Percentiles rank a stretch among this genome's conserved stretches.
These are phyloP conservation scores for Drosophila repleta DNA, from an alignment of 1,140 invertebrate species.

Conservation along the genomic window DNA sequence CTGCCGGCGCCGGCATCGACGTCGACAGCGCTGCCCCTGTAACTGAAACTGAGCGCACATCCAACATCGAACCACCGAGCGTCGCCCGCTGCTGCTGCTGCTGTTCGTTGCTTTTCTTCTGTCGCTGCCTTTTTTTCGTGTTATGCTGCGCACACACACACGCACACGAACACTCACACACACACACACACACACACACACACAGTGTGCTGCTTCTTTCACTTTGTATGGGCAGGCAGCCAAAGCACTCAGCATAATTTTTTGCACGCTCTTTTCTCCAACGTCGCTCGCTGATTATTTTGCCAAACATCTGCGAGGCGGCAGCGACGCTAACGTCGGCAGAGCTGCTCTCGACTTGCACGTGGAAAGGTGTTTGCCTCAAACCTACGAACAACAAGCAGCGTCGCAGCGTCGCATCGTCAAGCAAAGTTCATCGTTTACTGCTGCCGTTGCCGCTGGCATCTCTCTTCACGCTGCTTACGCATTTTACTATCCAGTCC, in stretches of 20 bases:
- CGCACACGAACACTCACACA: slow-evolving; percentile 17
- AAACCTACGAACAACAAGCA: slow-evolving; percentile 57
- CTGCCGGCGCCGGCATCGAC: slow-evolving; percentile 61
- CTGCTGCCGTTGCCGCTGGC: slow-evolving; percentile 42
- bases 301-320: slow-evolving; percentile 61
- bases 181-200: slow-evolving; percentile 2
- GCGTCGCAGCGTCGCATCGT: slow-evolving; percentile 37
- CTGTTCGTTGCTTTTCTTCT: slow-evolving; percentile 72
- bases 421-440: slow-evolving; percentile 80
- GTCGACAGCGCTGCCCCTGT: slow-evolving; percentile 45
- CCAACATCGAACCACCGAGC: slow-evolving; percentile 44
- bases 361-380: slow-evolving; percentile 70
- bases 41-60: slow-evolving; percentile 54
- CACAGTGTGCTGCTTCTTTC: slow-evolving; percentile 63
- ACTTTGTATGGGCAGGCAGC: slow-evolving; percentile 77
- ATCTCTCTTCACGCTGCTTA: slow-evolving; percentile 57
- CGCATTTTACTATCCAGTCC: slow-evolving; percentile 67
- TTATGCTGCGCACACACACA: slow-evolving; percentile 61
- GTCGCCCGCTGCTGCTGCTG: slow-evolving; percentile 20
- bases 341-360: slow-evolving; percentile 43
- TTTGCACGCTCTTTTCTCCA: slow-evolving; percentile 79
- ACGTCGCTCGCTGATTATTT: slow-evolving; percentile 78
- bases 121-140: slow-evolving; percentile 63
- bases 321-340: slow-evolving; percentile 23
- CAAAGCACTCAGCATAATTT: slow-evolving; percentile 79